Evolutionary conservation across 2,888 invertebrate species (phyloP).

Genomic region (Harmothoe impar): DNA sequence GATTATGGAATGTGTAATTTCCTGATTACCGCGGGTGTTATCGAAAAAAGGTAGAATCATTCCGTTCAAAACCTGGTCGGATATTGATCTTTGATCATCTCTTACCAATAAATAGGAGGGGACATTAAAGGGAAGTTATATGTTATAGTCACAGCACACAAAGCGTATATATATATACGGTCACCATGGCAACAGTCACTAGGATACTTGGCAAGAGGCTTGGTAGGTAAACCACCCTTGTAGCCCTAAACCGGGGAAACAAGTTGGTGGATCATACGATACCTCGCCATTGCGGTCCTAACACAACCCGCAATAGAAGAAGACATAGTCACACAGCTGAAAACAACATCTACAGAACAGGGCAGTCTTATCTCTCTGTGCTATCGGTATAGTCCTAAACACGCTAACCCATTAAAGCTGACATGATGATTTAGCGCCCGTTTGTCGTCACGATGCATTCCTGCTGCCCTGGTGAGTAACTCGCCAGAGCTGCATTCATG

Average conservation of each 20-base stretch:
- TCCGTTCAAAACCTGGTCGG: no score
- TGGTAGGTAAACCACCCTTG: constrained; percentile 38
- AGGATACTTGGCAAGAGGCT: constrained; percentile 52
- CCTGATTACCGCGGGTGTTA: no score
- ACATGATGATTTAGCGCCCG: no score
- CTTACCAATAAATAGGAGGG: neutral
- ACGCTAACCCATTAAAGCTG: no score
- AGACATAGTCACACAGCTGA: constrained; percentile 16
- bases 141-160: neutral
- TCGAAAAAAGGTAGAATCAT: no score
- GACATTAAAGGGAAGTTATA: neutral
- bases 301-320: constrained; percentile 57
- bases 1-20: no score
- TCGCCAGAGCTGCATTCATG: no score
- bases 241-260: neutral
- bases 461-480: no score
- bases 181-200: constrained; percentile 36
- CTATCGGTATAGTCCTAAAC: no score
- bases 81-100: no score
- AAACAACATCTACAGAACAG: neutral
- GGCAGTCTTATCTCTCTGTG: neutral
- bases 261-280: constrained; percentile 38
- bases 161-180: constrained; percentile 36
- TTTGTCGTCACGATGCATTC: no score
- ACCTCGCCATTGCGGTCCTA: constrained; percentile 61